These are phyloP conservation scores for Leistus spinibarbis DNA, from an alignment of 2,888 invertebrate genomes.

Conservation along the genomic window DNA sequence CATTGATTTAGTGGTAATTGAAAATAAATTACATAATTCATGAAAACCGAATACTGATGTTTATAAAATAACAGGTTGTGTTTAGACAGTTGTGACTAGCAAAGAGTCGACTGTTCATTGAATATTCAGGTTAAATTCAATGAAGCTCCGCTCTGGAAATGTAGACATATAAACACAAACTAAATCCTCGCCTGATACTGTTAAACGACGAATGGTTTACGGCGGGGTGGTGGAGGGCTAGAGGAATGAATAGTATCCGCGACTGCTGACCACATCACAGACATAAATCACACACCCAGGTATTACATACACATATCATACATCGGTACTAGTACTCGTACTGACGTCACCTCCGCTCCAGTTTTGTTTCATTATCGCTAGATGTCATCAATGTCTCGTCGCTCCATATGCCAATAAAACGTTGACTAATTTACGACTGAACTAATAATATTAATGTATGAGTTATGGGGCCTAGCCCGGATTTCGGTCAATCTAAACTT, in stretches of 20 bases:
- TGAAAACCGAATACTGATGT: no score
- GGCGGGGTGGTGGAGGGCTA: neutral
- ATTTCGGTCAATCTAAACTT: neutral
- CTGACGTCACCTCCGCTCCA: neutral
- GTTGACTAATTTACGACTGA: constrained; percentile 3
- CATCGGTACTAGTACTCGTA: neutral
- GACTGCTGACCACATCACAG: constrained; percentile 3
- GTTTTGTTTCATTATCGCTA: constrained; percentile 2
- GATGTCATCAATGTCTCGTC: constrained; percentile 2
- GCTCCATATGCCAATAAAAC: constrained; percentile 10
- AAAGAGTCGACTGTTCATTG: neutral
- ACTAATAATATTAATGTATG: constrained; percentile 2
- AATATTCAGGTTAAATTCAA: neutral
- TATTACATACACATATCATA: neutral
- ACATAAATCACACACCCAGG: neutral
- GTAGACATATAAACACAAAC: neutral
- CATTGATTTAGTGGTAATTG: no score
- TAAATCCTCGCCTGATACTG: neutral
- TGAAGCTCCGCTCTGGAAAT: neutral
- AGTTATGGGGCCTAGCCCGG: neutral
- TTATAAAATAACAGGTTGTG: neutral
- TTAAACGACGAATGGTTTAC: neutral
- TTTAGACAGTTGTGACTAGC: neutral
- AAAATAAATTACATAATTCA: no score
- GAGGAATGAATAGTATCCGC: neutral